Evolutionary conservation across 1,140 invertebrate species (phyloP), one percentile per base, ranked within the genome.

Genomic region (Cyphomyrmex costatus): DNA sequence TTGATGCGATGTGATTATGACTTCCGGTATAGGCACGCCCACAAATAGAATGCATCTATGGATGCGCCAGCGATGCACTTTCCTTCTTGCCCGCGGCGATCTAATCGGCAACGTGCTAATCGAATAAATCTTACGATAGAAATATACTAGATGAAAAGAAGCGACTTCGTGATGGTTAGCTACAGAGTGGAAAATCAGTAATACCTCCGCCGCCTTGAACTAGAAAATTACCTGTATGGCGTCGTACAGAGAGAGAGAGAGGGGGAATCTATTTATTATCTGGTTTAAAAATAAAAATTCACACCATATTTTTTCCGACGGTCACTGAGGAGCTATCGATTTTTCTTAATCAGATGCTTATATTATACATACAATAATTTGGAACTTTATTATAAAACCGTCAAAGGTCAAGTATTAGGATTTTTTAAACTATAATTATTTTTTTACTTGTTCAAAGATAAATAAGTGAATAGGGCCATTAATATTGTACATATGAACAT

Each of bases 1-100:
- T 33, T 10, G 71, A 42, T 21, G 61, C 33, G 83, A 77, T 46
- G 83, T 79, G 83, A 79, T 79, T 85, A 79, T 30, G 76, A 78
- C 61, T 85, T 85, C 83, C 74, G 83, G 74, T 85, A 56, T 49
- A 65, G 58, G 60, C 60, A 63, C 71, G 33, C 82, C 82, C 73
- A 42, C 76, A 33, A 60, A 60, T 63, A 78, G 78, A 42, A 56
- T 24, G 65, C 63, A 42, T 46, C 65, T 68, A 12, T 7, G 21
- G 74, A 85, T 85, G 73, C 61, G 27, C 68, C 82, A 58, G 33
- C 30, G 30, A 80, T 80, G 77, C 60, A 65, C 58, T 85, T 78
- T 85, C 82, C 58, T 65, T 85, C 60, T 51, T 60, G 46, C 82
- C 49, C 12, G 65, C 42, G 73, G 71, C 82, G 30, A 85, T 77